A percentile compares a stretch with the other conserved stretches of the same genome.
phyloP scores from a whole-genome alignment of 2,113 vertebrate genomes.

The Passer domesticus region DNA sequence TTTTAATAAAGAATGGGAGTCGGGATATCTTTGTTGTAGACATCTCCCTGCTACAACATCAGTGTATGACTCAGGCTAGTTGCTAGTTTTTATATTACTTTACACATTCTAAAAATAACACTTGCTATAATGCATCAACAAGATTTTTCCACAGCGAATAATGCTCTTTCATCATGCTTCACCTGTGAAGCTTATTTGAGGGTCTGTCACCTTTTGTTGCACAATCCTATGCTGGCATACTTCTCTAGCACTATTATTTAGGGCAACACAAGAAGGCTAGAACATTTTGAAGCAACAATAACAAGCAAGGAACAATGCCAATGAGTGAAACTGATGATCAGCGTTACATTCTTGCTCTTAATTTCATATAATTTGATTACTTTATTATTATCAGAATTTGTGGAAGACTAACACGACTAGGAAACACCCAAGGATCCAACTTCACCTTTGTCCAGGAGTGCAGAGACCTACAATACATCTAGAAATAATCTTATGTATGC shows the following conservation, averaged over 20 bases:
- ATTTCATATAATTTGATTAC: not conserved
- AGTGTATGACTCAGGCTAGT: not conserved
- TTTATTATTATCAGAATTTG: not conserved
- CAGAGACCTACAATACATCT: not conserved
- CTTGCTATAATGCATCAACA: not conserved
- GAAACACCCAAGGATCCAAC: not conserved
- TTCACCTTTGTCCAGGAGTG: not conserved
- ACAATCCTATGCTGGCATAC: not conserved
- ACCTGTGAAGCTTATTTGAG: not conserved
- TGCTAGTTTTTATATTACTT: not conserved
- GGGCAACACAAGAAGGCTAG: not conserved
- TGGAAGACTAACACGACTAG: not conserved
- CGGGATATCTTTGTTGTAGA: not conserved
- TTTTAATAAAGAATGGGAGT: not conserved
- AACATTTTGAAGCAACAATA: not conserved
- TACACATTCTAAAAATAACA: not conserved
- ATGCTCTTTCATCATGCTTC: not conserved
- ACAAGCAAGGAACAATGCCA: not conserved
- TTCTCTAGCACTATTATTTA: not conserved
- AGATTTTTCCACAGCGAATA: not conserved
- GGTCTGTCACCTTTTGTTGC: not conserved
- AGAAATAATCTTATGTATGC: not conserved
- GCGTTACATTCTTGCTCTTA: not conserved
- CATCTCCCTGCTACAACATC: not conserved
- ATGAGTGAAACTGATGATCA: not conserved